Evolutionary conservation across 1,140 invertebrate genomes (phyloP), one percentile per base, ranked within the genome.

Genomic region (Plutomurus gul): DNA sequence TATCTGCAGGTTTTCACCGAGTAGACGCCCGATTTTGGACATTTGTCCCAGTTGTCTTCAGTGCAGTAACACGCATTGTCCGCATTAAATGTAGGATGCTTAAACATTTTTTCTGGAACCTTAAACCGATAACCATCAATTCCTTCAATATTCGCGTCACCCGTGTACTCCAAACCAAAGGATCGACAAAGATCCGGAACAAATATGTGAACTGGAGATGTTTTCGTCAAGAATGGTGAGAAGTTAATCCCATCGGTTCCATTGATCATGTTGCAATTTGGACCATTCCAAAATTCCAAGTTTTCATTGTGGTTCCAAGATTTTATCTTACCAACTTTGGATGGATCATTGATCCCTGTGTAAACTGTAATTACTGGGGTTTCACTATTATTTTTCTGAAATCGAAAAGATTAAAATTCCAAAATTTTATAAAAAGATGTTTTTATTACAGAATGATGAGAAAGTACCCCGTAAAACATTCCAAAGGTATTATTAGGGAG

Each of bases 181-280:
- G 91, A 89, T 81, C 91, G 60, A 73, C 77, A 78, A 8, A 78
- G 0, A 25, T 78, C 77, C 1, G 46, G 46, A 20, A 3, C 25
- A 33, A 25, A 73, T 0, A 60, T 25, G 65, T 36, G 18, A 0
- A 81, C 6, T 7, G n/a, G 82, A 1, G 77, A 81, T 5, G 81
- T 51, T 43, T 73, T 25, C 0, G 73, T 76, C 3, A 77, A 4
- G 18, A 82, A 80, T 0, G 78, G 78, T 8, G 27, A 43, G 85
- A 94, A 94, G 5, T 94, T 90, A 0, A 92, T 93, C 0, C 91
- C 90, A 84, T 95, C 93, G 0, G 92, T 93, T 4, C 93, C 93
- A n/a, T 89, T 87, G 81, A 88, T 92, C 1, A 88, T 85, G 84
- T 94, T 93, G 84, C 93, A 94, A 0, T 85, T 83, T 36, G 88